phyloP scores from a whole-genome alignment of 1,140 invertebrate genomes.

The Mya arenaria region DNA sequence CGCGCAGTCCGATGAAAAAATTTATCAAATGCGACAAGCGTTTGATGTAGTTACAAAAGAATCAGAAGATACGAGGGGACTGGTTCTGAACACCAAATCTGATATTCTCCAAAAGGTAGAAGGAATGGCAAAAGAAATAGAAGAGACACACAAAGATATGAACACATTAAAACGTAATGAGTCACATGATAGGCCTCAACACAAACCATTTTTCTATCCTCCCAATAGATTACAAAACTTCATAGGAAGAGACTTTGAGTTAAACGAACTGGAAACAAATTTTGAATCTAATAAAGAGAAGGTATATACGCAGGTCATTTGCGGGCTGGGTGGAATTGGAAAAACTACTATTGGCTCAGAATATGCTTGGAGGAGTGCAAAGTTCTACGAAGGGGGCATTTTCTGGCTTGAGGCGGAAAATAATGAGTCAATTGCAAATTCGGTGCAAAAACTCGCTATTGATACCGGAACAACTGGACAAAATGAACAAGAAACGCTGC shows the following conservation, averaged over 20 bases:
- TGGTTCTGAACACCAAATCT: too few species aligned
- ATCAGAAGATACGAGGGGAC: too few species aligned
- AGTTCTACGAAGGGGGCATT: slow-evolving; percentile 34
- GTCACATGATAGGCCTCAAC: not conserved
- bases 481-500: slow-evolving; percentile 14
- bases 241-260: slow-evolving; percentile 23
- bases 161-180: too few species aligned
- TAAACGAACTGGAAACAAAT: not conserved
- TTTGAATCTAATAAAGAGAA: not conserved
- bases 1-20: not conserved
- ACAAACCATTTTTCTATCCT: slow-evolving; percentile 38
- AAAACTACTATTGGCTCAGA: slow-evolving; percentile 46
- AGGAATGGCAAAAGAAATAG: too few species aligned
- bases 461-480: slow-evolving; percentile 11
- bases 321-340: slow-evolving; percentile 5
- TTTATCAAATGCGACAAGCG: too few species aligned
- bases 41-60: too few species aligned
- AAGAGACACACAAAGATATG: too few species aligned
- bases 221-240: slow-evolving; percentile 25
- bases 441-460: slow-evolving; percentile 30
- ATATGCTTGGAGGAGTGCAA: slow-evolving; percentile 38
- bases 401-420: too few species aligned
- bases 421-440: too few species aligned
- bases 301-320: too few species aligned
- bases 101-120: too few species aligned